Conservation (phyloP, 2,888 invertebrate genomes). For the Stenotaenia linearis region DNA sequence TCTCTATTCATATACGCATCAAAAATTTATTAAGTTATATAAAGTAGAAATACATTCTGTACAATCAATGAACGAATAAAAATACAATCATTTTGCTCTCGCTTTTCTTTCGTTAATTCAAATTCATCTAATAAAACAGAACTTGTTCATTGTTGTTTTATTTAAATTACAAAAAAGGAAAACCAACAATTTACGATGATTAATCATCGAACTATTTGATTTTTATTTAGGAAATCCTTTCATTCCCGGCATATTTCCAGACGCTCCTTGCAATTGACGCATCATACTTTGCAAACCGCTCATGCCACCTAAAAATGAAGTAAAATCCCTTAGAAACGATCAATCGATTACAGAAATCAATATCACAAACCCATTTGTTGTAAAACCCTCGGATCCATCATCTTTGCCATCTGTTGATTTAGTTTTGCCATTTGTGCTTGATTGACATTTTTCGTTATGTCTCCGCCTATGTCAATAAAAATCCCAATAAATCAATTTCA, state of each 20-base stretch:
- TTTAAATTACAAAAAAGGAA: neutral
- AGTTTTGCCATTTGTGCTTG: conserved; percentile 97
- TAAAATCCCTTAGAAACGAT: neutral
- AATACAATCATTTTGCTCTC: neutral
- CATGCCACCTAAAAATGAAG: conserved; percentile 71
- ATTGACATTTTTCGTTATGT: conserved; percentile 98
- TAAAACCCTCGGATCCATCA: conserved; percentile 98
- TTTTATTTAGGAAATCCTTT: conserved; percentile 27
- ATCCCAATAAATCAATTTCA: neutral
- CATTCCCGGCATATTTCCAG: conserved; percentile 41
- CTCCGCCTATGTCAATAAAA: conserved; percentile 62
- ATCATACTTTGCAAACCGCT: conserved; percentile 95
- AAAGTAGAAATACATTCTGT: conserved; percentile 16
- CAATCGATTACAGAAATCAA: neutral
- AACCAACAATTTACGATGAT: neutral
- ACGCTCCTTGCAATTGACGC: conserved; percentile 70
- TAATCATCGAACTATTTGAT: neutral
- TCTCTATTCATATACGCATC: neutral
- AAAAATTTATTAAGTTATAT: neutral
- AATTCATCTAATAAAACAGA: neutral
- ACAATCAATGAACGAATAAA: neutral
- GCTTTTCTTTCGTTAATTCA: neutral
- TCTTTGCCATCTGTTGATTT: conserved; percentile 99
- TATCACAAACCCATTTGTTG: conserved; percentile 71
- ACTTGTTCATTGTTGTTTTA: neutral